Evolutionary conservation across 2,888 invertebrate genomes (phyloP), one percentile per base, ranked within the genome.

Genomic region (Chrysopilus asiliformis): DNA sequence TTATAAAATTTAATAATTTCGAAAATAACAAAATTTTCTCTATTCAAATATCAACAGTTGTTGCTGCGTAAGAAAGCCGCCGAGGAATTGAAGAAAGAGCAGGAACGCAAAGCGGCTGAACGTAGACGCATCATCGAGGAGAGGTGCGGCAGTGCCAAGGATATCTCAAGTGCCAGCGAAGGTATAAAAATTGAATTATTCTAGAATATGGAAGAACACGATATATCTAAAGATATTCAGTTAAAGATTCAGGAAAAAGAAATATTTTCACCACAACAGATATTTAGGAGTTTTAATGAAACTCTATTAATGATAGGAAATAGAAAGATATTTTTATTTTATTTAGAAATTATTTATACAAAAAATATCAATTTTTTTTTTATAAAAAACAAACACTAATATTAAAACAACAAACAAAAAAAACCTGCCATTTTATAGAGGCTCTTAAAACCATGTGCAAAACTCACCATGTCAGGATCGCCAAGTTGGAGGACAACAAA

Each of bases 41-140:
- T n/a, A n/a, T n/a, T n/a, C n/a, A n/a, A n/a, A 20, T 29, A 22
- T 32, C 13, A 44, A 55, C 62, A 95, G 94, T 80, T 94, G 74
- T 74, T 98, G 76, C 78, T 98, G 72, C 94, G 97, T 83, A 93
- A 95, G 74, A 98, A 97, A 76, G 98, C 97, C 65, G 97, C 97
- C 54, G 97, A 98, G 68, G 97, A 98, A 69, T 71, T 98, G 72
- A 95, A 95, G 74, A 94, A 94, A 68, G 95, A 98, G 71, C 95
- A 97, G 69, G 91, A 95, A 71, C 83, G 90, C 64, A 95, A 97
- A 74, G 93, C 94, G 42, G 90, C 93, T 49, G 97, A 95, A 68
- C 83, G 94, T 66, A 89, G 93, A 72, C 85, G 89, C 64, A 89
- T 91, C 72, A 91, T 94, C 65, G 87, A 89, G 62, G 86, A 93